Evolutionary conservation across 2,113 vertebrate species (phyloP).

Genomic region (Morone chrysops): DNA sequence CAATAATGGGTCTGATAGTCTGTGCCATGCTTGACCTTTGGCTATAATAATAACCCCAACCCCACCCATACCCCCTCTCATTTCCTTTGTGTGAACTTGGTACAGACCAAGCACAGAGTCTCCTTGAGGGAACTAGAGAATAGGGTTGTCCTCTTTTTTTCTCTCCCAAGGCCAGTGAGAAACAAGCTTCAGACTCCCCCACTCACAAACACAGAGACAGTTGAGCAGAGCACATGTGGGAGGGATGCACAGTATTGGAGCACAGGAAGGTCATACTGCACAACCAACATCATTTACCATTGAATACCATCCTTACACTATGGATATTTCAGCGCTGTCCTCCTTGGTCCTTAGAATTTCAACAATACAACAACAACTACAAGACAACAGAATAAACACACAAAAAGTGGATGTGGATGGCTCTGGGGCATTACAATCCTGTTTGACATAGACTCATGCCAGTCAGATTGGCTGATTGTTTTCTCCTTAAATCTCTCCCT

Average conservation of each 20-base stretch:
- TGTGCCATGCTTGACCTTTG: slow-evolving; percentile 80
- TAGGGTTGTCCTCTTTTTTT: slow-evolving; percentile 62
- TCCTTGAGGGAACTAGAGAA: slow-evolving; percentile 67
- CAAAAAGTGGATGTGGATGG: slow-evolving; percentile 64
- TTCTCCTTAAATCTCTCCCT: slow-evolving; percentile 54
- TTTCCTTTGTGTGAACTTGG: slow-evolving; percentile 61
- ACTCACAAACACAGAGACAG: slow-evolving; percentile 71
- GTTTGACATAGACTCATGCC: slow-evolving; percentile 56
- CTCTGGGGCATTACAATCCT: slow-evolving; percentile 55
- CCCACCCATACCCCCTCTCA: slow-evolving; percentile 5
- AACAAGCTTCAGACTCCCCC: slow-evolving; percentile 55
- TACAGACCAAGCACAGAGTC: slow-evolving; percentile 53
- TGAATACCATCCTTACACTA: slow-evolving; percentile 45
- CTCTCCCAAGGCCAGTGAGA: slow-evolving; percentile 66
- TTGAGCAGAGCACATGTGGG: slow-evolving; percentile 63
- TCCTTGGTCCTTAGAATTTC: slow-evolving; percentile 69
- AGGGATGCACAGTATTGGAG: slow-evolving; percentile 55
- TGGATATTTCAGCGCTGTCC: slow-evolving; percentile 53
- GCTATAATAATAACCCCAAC: slow-evolving; percentile 66
- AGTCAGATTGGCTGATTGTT: slow-evolving; percentile 71
- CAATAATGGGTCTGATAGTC: slow-evolving; percentile 80
- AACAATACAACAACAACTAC: slow-evolving; percentile 81
- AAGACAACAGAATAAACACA: slow-evolving; percentile 80
- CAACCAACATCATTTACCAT: slow-evolving; percentile 66
- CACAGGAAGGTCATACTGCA: slow-evolving; percentile 70